Evolutionary conservation across 2,113 vertebrate genomes (phyloP), one percentile per base, ranked within the genome.

Genomic region (Bufo gargarizans): DNA sequence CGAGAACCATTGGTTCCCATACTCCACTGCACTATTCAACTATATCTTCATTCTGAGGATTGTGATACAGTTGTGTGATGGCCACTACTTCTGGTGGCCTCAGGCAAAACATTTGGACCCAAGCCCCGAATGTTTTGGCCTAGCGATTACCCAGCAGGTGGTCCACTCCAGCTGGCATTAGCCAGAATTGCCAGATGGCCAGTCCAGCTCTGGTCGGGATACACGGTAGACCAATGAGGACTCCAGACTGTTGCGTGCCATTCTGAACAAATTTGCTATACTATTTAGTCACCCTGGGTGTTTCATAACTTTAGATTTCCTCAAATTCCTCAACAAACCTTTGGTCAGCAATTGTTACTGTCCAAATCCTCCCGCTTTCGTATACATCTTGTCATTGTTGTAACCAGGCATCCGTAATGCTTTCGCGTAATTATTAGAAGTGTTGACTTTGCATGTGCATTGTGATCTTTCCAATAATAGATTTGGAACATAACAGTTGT

Each of bases 401-500:
- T 71, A 53, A 55, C 47, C 55, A n/a, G n/a, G 47, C 47, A 67
- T 83, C 61, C 69, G 47, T 9, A 83, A 83, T 22, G 59, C 82
- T 84, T 84, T 84, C n/a, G 49, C 14, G 17, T 83, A 71, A 83
- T 83, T 84, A 22, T 55, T 83, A 55, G 63, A 84, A 33, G 45
- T 84, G 82, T 84, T 84, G 82, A 84, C 82, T 55, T 53, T 71
- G 82, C 82, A 84, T 65, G 47, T 84, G 82, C 67, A 84, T 84
- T 84, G 82, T 84, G 63, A 16, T 55, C 63, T 84, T 83, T 84
- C 82, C 71, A 84, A 65, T 63, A 71, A 55, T 55, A 84, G 82
- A 55, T 71, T 71, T 84, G 63, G 82, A 53, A 71, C 50, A 84
- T 71, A 84, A 67, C 63, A 84, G 82, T 63, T 71, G 49, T n/a